These are phyloP conservation scores for Echinarachnius parma DNA, from an alignment of 53 echinoderm and acorn worm species.

Conservation along the genomic window DNA sequence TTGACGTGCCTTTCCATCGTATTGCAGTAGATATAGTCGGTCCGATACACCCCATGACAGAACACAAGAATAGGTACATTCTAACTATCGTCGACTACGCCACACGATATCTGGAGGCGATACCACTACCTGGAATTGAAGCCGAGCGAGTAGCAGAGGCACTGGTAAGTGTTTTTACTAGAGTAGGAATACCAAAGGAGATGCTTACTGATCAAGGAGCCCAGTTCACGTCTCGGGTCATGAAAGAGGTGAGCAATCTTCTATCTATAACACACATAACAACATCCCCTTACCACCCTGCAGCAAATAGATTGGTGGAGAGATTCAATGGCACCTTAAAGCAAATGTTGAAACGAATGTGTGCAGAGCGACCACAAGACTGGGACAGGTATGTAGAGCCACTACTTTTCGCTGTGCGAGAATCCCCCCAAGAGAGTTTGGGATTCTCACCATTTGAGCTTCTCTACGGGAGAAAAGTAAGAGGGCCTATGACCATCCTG, in stretches of 20 bases:
- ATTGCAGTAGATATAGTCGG: too few species aligned
- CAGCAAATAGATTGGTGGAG: too few species aligned
- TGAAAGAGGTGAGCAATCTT: constrained; percentile 17
- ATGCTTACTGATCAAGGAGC: background rate
- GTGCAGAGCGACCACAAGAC: constrained; percentile 4
- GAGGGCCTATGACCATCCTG: constrained; percentile 11
- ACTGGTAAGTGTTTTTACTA: constrained; percentile 13
- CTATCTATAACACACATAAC: constrained; percentile 24
- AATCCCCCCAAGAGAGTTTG: background rate
- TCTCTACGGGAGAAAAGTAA: constrained; percentile 2
- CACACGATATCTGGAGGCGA: constrained; percentile 20
- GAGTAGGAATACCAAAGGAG: constrained; percentile 25
- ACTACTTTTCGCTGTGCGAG: background rate
- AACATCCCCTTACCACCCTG: constrained; percentile 19
- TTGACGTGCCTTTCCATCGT: too few species aligned
- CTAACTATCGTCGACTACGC: constrained; percentile 14
- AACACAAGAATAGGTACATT: constrained; percentile 17
- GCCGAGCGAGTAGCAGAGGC: constrained; percentile 26
- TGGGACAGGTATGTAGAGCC: constrained; percentile 8
- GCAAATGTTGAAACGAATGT: too few species aligned
- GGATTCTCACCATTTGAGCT: constrained; percentile 13
- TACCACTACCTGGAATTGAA: constrained; percentile 7
- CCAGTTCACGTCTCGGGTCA: constrained; percentile 24
- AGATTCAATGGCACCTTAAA: too few species aligned
- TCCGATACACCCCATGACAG: too few species aligned